Percentiles rank a stretch among this genome's conserved stretches.
Conservation (phyloP, 2,888 invertebrate genomes). For the Lasioglossum calceatum region DNA sequence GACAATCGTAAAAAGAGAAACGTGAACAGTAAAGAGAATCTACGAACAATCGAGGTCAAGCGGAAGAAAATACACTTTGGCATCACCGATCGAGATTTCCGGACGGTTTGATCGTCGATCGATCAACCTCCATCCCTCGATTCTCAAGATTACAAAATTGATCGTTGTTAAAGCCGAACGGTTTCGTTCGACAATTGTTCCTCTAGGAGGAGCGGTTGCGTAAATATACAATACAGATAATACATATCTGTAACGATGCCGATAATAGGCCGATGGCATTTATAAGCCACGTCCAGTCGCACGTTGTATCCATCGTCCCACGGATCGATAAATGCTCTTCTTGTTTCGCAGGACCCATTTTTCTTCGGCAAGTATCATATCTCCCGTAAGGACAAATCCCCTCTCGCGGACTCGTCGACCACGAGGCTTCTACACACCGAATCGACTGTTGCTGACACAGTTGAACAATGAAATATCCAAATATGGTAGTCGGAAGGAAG, state of each 20-base stretch:
- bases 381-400: background rate
- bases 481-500: background rate
- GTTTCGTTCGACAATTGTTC: background rate
- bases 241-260: conserved; percentile 26
- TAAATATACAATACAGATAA: conserved; percentile 16
- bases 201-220: background rate
- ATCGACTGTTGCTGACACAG: too few species aligned
- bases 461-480: too few species aligned
- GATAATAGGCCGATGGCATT: conserved; percentile 43
- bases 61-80: background rate
- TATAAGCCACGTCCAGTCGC: conserved; percentile 29
- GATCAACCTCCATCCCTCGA: background rate
- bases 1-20: background rate
- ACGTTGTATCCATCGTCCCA: conserved; percentile 55
- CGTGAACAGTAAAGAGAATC: background rate
- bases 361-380: conserved; percentile 27
- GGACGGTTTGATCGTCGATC: background rate
- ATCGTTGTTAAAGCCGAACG: background rate
- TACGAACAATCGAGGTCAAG: background rate
- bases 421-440: too few species aligned
- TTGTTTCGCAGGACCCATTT: conserved; percentile 64
- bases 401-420: too few species aligned
- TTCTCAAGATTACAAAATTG: conserved; percentile 13
- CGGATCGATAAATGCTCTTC: conserved; percentile 70
- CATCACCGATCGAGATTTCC: background rate